These are phyloP conservation scores for Lasioglossum malachurum DNA, from an alignment of 2,888 invertebrate genomes.

Conservation along the genomic window DNA sequence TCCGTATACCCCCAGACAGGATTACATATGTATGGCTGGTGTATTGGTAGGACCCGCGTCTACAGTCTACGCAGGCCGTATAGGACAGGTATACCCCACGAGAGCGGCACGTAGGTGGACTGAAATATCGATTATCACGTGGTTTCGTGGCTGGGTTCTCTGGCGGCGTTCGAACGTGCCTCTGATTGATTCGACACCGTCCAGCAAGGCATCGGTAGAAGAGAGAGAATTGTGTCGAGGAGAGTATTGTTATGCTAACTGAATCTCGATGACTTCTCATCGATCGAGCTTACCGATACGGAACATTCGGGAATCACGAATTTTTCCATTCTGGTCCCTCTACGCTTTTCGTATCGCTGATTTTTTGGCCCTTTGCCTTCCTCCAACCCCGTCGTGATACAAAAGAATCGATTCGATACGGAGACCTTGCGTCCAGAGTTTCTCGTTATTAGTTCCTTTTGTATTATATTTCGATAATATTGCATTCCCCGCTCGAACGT, in stretches of 20 bases:
- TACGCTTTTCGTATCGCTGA: conserved; percentile 42
- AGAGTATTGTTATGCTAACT: conserved; percentile 72
- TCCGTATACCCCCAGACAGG: conserved; percentile 46
- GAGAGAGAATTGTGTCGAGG: conserved; percentile 59
- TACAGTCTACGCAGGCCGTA: neutral
- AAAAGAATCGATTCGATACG: conserved; percentile 50
- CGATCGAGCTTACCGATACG: conserved; percentile 67
- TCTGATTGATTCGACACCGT: conserved; percentile 67
- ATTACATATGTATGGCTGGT: conserved; percentile 40
- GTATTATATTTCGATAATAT: conserved; percentile 34
- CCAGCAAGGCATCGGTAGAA: conserved; percentile 42
- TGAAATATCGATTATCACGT: conserved; percentile 71
- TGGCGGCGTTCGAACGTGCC: conserved; percentile 55
- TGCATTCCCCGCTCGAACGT: neutral
- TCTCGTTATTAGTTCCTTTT: conserved; percentile 42
- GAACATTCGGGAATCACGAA: conserved; percentile 61
- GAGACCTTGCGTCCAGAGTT: conserved; percentile 19
- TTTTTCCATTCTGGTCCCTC: conserved; percentile 62
- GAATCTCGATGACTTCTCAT: conserved; percentile 71
- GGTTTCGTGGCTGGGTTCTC: conserved; percentile 64
- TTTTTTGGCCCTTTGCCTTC: conserved; percentile 34
- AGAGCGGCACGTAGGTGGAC: conserved; percentile 40
- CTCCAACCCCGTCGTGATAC: neutral
- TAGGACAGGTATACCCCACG: conserved; percentile 21
- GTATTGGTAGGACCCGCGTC: neutral